Evolutionary conservation across 64 coral and sea anemone genomes (phyloP), one percentile per base, ranked within the genome.

Genomic region (Stichodactyla mertensii): DNA sequence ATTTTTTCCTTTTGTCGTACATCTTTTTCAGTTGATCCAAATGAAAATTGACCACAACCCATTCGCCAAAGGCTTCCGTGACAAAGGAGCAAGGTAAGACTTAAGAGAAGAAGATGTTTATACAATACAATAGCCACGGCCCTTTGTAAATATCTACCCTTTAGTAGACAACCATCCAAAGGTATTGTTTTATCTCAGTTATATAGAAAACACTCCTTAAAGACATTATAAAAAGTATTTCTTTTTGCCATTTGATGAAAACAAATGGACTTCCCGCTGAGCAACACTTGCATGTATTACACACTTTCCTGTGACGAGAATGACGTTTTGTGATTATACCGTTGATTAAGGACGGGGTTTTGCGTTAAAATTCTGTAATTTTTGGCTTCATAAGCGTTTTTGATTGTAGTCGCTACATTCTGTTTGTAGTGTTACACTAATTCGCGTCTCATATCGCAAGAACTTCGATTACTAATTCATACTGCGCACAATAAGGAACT

Each of bases 21-120:
- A 14, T 79, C 70, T 51, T 51, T 54, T 87, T 91, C 16, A 95
- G 93, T 52, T 95, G 23, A 95, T 95, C 69, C 93, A 95, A 84
- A 89, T 95, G 89, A 95, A 95, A 86, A 95, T 95, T 64, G 93
- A 95, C 84, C 93, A 95, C 69, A 95, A 95, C 57, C 93, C 93
- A 16, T 95, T 95, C 51, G 93, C 93, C 52, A 95, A 95, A 77
- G 93, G 93, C 27, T 95, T 95, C 61, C 87, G 93, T 0, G 93
- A 95, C 78, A 95, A 95, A 89, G 90, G 93, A 77, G 67, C 89
- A 15, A 89, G 93, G 93, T 94, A 56, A 84, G 85, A 87, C 9
- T 66, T n/a, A 64, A 19, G 31, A 51, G 19, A n/a, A 6, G 6
- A n/a, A 66, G 18, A 16, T 66, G 12, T 66, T n/a, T n/a, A n/a